These are phyloP conservation scores for Cepaea hortensis DNA, from an alignment of 2,888 invertebrate genomes.

Conservation along the genomic window DNA sequence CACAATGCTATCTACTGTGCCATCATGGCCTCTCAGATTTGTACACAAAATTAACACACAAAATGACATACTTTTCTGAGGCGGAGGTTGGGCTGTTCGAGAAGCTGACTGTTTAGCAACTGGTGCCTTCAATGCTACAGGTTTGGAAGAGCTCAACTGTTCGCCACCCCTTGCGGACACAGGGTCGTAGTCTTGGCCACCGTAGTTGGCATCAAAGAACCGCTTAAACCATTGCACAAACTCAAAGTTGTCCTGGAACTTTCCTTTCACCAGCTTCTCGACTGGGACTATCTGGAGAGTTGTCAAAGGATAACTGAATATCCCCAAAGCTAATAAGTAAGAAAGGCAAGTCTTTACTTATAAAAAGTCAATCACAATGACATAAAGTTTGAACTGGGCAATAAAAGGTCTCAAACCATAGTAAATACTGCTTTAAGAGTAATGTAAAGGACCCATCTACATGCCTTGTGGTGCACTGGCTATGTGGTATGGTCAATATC, in stretches of 20 bases:
- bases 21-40: too few relatives aligned
- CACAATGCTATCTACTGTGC: too few relatives aligned
- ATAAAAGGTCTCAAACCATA: too few relatives aligned
- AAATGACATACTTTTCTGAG: conserved; percentile 44
- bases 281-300: conserved; percentile 93
- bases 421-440: too few relatives aligned
- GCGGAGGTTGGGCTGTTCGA: conserved; percentile 37
- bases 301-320: neutral
- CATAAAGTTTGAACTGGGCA: too few relatives aligned
- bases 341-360: too few relatives aligned
- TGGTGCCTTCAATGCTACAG: conserved; percentile 50
- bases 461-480: too few relatives aligned
- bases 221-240: conserved; percentile 99
- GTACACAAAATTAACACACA: neutral
- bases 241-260: conserved; percentile 99
- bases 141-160: conserved; percentile 59
- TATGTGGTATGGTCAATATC: too few relatives aligned
- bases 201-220: conserved; percentile 99
- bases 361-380: too few relatives aligned
- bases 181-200: conserved; percentile 96
- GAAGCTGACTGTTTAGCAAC: conserved; percentile 43
- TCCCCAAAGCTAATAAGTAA: neutral
- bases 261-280: conserved; percentile 98
- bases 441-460: too few relatives aligned
- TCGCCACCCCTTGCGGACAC: conserved; percentile 85